Conservation (phyloP, 2,888 invertebrate species). For the Exephanes ischioxanthus region DNA sequence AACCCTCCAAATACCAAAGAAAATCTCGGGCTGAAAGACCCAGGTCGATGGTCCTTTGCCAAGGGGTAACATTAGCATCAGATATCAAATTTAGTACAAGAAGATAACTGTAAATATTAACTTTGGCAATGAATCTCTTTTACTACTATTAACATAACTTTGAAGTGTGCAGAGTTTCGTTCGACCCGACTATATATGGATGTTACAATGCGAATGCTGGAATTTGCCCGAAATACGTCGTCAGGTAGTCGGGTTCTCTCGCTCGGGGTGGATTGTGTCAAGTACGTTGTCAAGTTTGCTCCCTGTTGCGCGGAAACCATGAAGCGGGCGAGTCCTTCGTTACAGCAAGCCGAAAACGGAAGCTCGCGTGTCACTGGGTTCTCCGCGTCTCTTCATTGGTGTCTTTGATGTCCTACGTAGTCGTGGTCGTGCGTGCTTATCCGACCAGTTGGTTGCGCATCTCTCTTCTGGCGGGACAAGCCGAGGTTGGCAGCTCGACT, state of each 20-base stretch:
- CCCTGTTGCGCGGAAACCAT: not conserved
- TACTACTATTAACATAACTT: not conserved
- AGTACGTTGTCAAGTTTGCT: not conserved
- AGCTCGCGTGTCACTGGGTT: constrained; percentile 3
- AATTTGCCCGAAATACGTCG: not conserved
- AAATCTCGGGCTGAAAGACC: too few relatives aligned
- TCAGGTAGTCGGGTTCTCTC: not conserved
- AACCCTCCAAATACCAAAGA: too few relatives aligned
- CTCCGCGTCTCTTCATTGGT: constrained; percentile 15
- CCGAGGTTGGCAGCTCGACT: constrained; percentile 66
- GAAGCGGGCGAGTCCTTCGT: not conserved
- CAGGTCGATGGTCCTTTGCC: too few relatives aligned
- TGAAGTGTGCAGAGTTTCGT: not conserved
- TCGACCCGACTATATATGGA: not conserved
- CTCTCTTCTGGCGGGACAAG: constrained; percentile 1
- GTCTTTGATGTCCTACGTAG: constrained; percentile 46
- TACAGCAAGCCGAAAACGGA: not conserved
- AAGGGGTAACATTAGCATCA: too few relatives aligned
- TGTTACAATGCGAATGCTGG: not conserved
- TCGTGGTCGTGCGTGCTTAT: not conserved
- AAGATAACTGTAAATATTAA: too few relatives aligned
- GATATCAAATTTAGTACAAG: too few relatives aligned
- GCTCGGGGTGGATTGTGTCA: too few relatives aligned
- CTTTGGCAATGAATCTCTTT: too few relatives aligned
- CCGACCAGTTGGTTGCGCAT: not conserved